Conservation (phyloP, 1,140 invertebrate species). For the Lutraria rhynchaena region DNA sequence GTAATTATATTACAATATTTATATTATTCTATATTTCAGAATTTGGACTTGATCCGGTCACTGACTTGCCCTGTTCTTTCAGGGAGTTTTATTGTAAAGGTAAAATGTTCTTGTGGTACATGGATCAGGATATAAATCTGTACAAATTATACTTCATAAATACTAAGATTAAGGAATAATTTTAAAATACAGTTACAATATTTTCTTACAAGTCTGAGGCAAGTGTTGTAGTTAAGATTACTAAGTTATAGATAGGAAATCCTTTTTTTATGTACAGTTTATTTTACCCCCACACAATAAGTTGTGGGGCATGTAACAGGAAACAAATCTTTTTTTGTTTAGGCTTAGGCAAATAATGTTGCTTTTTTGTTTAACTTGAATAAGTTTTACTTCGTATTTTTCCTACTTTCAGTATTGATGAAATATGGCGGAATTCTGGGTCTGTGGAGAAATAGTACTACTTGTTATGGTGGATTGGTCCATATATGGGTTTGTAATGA, state of each 20-base stretch:
- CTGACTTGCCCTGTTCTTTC: not conserved
- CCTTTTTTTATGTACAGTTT: not conserved
- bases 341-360: no score
- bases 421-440: constrained; percentile 21
- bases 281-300: not conserved
- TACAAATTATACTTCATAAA: not conserved
- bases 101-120: not conserved
- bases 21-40: constrained; percentile 2
- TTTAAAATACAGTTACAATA: no score
- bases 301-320: no score
- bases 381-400: no score
- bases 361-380: no score
- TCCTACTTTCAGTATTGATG: constrained; percentile 16
- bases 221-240: no score
- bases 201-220: no score
- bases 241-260: not conserved
- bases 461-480: constrained; percentile 49
- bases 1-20: no score
- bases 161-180: no score
- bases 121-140: not conserved
- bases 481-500: constrained; percentile 30
- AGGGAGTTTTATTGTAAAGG: constrained; percentile 16
- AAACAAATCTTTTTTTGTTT: no score
- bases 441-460: constrained; percentile 14
- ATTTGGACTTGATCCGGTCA: not conserved